Percentiles rank a stretch among this genome's conserved stretches.
phyloP scores from a whole-genome alignment of 2,113 vertebrate species.

The Urocynchramus pylzowi region DNA sequence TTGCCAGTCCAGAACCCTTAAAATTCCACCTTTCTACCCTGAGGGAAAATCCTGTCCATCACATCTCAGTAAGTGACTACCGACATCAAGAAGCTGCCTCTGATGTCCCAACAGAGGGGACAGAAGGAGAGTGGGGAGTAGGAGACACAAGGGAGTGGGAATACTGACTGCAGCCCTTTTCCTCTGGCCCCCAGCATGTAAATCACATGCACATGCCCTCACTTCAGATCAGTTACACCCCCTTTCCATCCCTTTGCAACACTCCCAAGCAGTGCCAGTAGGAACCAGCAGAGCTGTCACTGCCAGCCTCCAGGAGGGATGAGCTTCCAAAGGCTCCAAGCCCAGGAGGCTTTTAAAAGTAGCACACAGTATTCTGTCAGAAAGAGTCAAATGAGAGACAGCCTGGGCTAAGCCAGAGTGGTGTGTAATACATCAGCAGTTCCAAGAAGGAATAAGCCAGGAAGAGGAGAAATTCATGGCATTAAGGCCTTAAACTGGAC shows the following conservation, averaged over 20 bases:
- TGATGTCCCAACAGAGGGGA: not conserved
- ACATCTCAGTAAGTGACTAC: not conserved
- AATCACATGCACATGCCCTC: not conserved
- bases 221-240: not conserved
- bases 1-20: not conserved
- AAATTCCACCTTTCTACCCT: not conserved
- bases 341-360: not conserved
- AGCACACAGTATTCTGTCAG: slow-evolving; percentile 4
- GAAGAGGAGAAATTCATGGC: not conserved
- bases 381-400: not conserved
- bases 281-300: not conserved
- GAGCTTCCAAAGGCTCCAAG: not conserved
- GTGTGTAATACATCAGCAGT: not conserved
- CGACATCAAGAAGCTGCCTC: not conserved
- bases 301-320: not conserved
- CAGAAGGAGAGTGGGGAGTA: not conserved
- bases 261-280: not conserved
- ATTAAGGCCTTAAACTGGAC: not conserved
- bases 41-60: not conserved
- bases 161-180: not conserved
- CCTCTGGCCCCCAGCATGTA: not conserved
- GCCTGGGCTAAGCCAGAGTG: not conserved
- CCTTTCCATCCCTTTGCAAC: not conserved
- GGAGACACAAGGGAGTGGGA: not conserved
- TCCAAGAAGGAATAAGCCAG: not conserved